Percentiles rank a stretch among this genome's conserved stretches.
phyloP scores from a whole-genome alignment of 1,140 invertebrate species.

The Lordiphosa clarofinis region DNA sequence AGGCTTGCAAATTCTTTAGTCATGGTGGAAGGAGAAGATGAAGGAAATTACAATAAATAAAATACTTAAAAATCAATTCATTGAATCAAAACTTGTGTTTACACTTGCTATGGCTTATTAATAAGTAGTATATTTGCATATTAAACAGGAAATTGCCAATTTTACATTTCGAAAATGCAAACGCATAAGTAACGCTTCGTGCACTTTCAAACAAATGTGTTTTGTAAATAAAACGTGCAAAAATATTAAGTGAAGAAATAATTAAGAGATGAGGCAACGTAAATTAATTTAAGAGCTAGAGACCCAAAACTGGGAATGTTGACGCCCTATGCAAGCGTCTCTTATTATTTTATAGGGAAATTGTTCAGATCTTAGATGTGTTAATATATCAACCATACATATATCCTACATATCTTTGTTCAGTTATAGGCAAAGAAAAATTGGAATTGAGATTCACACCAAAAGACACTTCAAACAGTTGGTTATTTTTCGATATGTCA shows the following conservation, averaged over 20 bases:
- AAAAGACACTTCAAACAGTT: too few relatives aligned
- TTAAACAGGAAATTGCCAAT: conserved; percentile 2
- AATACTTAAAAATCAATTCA: background rate
- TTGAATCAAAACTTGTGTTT: background rate
- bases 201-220: too few relatives aligned
- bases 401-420: too few relatives aligned
- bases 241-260: background rate
- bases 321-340: background rate
- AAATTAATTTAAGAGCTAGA: too few relatives aligned
- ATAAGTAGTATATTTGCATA: conserved; percentile 2
- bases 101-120: background rate
- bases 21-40: background rate
- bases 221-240: conserved; percentile 6
- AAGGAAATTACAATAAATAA: background rate
- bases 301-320: too few relatives aligned
- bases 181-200: conserved; percentile 2
- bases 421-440: too few relatives aligned
- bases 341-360: background rate
- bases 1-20: background rate
- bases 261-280: background rate
- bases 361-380: too few relatives aligned
- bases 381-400: background rate
- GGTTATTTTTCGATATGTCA: too few relatives aligned
- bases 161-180: background rate
- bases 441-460: too few relatives aligned